Evolutionary conservation across 2,113 vertebrate species (phyloP).

Genomic region (Pantherophis guttatus): DNA sequence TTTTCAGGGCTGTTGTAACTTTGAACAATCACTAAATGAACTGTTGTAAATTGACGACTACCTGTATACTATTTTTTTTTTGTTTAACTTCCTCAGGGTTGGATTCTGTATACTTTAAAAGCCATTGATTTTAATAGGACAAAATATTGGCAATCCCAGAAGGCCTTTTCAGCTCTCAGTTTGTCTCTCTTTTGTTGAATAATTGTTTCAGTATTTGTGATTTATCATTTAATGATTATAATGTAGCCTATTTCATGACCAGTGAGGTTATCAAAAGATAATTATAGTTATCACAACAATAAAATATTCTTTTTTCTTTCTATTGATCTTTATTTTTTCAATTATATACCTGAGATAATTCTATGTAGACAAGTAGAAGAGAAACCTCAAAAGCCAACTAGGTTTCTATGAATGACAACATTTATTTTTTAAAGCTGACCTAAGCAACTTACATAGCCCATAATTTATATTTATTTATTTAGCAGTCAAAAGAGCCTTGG

Average conservation of each 20-base stretch:
- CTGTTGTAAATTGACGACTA: no score
- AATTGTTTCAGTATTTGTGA: background rate
- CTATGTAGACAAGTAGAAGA: background rate
- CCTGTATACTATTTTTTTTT: background rate
- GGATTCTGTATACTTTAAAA: background rate
- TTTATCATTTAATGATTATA: background rate
- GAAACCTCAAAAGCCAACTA: no score
- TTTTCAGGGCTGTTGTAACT: no score
- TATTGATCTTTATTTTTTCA: background rate
- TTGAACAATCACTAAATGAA: no score
- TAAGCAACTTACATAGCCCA: background rate
- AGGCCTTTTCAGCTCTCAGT: background rate
- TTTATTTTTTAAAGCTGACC: background rate
- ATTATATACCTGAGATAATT: background rate
- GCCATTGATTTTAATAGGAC: background rate
- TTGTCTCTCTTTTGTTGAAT: background rate
- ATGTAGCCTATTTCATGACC: background rate
- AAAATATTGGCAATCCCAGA: background rate
- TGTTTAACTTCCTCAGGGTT: background rate
- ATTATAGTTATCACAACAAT: background rate
- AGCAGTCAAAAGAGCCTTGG: background rate
- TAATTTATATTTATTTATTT: background rate
- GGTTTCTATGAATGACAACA: background rate
- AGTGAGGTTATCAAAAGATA: background rate
- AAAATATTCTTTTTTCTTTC: background rate